Evolutionary conservation across 2,888 invertebrate species (phyloP), one percentile per base, ranked within the genome.

Genomic region (Meta bourneti): DNA sequence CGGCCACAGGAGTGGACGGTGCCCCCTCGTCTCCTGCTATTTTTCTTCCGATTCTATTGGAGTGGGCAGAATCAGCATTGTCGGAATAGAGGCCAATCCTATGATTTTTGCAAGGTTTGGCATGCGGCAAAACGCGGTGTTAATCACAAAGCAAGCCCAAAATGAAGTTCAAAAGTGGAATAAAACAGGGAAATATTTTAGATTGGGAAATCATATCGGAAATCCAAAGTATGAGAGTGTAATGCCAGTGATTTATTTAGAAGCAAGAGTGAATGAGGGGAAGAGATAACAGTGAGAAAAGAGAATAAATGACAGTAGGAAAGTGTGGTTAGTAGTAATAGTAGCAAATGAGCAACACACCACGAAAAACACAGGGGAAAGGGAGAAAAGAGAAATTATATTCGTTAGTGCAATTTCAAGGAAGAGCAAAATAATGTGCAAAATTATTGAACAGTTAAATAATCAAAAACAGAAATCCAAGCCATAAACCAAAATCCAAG

Each of bases 1-100:
- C 97, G 0, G 98, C 61, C 7, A 83, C 75, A 0, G 88, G 84
- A 0, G 77, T 78, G 48, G 90, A 72, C 0, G 85, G 75, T 0
- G 61, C 49, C n/a, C 84, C 91, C 74, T 88, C 88, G 0, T 84
- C 91, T 16, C 70, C 84, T n/a, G 80, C 88, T 9, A 80, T 9
- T 80, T 88, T 88, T 20, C 84, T 84, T n/a, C 75, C 91, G n/a
- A 75, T 79, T 92, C 91, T 89, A 84, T n/a, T 84, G 88, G 88
- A 88, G 83, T 84, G 91, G 72, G 88, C 80, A 74, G 70, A 69
- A 79, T 92, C 84, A 92, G 84, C 91, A 89, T 19, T 11, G 20
- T 91, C 91, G 52, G 84, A 78, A 89, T 72, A 88, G 20, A 72
- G 54, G 61, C 87, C 87, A 20, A 11, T 51, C 80, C 85, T 87